Evolutionary conservation across 1,140 invertebrate species (phyloP), one percentile per base, ranked within the genome.

Genomic region (Bombus sylvicola): DNA sequence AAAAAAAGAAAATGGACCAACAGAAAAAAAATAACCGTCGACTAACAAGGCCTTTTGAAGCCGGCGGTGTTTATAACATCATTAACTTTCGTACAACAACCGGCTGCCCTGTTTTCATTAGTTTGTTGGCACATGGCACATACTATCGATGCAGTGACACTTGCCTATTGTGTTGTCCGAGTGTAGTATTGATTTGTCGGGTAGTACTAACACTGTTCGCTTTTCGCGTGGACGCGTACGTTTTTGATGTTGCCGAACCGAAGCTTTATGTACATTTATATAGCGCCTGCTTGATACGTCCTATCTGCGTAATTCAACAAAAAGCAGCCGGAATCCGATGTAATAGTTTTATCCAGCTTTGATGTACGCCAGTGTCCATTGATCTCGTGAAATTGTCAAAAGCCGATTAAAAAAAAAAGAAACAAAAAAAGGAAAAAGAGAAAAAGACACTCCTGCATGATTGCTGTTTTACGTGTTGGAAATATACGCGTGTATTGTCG

Each of bases 11-110:
- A 68, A 22, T 34, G 8, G 34, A 68, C 18, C 15, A 18, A 5
- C 12, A 64, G 34, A 25, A 34, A 69, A n/a, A 18, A 39, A 75
- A 31, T 43, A 39, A 28, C 43, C 59, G 31, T 76, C 80, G 47
- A 59, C 86, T 78, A 89, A 86, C 85, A 59, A 87, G 73, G n/a
- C 62, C 71, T 87, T 72, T 80, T 25, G 69, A 68, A 76, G 39
- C 37, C 64, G 39, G n/a, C 53, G 62, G 62, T 78, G 87, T 88
- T 90, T 90, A 90, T 90, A 90, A 88, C 85, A 83, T 90, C 88
- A 90, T 90, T 90, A 90, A 90, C 83, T 89, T 87, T 89, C 68
- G 66, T 68, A 59, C 74, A 71, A 83, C 74, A 71, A 57, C 53
- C 80, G n/a, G 87, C 71, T 39, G 73, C 34, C 53, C 82, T 82